Evolutionary conservation across 2,113 vertebrate species (phyloP), one percentile per base, ranked within the genome.

Genomic region (Cromileptes altivelis): DNA sequence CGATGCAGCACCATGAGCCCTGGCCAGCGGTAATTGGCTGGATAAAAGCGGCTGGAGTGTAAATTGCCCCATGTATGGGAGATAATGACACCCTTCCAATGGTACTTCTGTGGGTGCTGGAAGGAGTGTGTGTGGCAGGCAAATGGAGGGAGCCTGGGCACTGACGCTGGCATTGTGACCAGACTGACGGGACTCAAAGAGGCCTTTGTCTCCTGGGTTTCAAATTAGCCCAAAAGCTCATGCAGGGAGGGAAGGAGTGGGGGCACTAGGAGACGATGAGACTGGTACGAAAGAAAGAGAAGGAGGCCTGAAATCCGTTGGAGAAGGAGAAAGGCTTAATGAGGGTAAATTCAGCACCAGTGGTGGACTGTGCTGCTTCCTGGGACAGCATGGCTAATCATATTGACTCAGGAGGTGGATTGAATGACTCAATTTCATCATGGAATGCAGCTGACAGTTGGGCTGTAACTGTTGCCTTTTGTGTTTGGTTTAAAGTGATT

Each of bases 101-200:
- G 87, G 81, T 72, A 76, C 84, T 86, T 86, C 58, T 84, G 82
- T 75, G 84, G 84, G 89, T 82, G 68, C 76, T 47, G 77, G 76
- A 86, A 82, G 62, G 83, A 77, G 79, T 79, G 83, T 78, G 90
- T 85, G 84, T 79, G 87, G 84, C 75, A 83, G 84, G 64, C 82
- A 88, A 90, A 84, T 61, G 63, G 76, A 89, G 78, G 87, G 77
- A 84, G 80, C 72, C 52, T 23, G 79, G 90, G 90, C 90, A 89
- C 88, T 86, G 86, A 80, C 74, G 78, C 74, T 93, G 93, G 90
- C 91, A 91, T 89, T 94, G 92, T 87, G 89, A 82, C 76, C 73
- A 30, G 40, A 73, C 75, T 55, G 83, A 82, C 79, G 12, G 62
- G 52, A 30, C 84, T 94, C 88, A 95, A 94, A 93, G 92, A 72